A percentile compares a stretch with the other conserved stretches of the same genome.
Conservation (phyloP, 2,113 vertebrate species). For the Pogona vitticeps region DNA sequence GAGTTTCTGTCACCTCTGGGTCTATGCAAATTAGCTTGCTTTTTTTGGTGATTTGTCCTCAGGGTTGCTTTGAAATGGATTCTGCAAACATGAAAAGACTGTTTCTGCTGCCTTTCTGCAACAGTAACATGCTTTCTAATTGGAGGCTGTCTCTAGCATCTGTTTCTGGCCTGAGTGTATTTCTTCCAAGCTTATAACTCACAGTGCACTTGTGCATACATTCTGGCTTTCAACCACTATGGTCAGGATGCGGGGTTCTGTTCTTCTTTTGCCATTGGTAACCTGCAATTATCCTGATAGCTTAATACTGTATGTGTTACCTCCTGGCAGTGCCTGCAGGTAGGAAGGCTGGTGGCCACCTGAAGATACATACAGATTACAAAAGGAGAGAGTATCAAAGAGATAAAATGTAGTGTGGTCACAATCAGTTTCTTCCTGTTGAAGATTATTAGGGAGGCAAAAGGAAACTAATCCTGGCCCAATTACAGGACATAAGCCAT, state of each 20-base stretch:
- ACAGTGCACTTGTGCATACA: not conserved
- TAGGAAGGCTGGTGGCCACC: not conserved
- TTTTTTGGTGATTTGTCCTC: too few relatives aligned
- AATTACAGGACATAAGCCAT: not conserved
- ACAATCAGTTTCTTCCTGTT: too few relatives aligned
- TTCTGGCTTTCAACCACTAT: not conserved
- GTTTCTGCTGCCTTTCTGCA: too few relatives aligned
- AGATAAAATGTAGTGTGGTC: not conserved
- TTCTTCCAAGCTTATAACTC: not conserved
- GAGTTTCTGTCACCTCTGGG: too few relatives aligned
- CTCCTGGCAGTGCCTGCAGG: not conserved
- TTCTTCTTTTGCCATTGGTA: not conserved
- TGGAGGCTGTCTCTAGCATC: too few relatives aligned
- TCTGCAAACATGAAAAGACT: too few relatives aligned
- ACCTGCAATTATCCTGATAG: not conserved
- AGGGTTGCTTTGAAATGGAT: too few relatives aligned
- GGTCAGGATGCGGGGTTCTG: not conserved
- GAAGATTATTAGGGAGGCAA: not conserved
- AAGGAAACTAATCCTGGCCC: not conserved
- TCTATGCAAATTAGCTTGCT: too few relatives aligned
- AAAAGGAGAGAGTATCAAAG: not conserved
- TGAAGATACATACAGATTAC: not conserved
- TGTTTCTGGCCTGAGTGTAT: not conserved
- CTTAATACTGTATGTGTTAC: not conserved
- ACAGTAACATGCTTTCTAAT: too few relatives aligned